Evolutionary conservation across 2,888 invertebrate genomes (phyloP), one percentile per base, ranked within the genome.

Genomic region (Drosophila fulvimacula): DNA sequence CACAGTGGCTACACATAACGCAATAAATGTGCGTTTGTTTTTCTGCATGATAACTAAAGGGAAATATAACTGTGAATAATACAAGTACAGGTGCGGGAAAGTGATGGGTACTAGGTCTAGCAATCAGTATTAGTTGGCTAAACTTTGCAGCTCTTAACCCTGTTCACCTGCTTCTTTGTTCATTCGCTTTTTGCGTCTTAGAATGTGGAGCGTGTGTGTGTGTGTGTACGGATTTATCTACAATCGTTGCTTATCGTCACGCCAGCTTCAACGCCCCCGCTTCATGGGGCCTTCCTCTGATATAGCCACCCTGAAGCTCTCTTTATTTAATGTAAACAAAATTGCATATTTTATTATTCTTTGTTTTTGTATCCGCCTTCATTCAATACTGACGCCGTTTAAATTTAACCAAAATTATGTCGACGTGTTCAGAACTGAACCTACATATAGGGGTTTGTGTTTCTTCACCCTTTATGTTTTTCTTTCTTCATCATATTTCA

Each of bases 131-230:
- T 51, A 53, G 56, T 61, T 41, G 56, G 58, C 53, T 30, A 44
- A 57, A 61, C 19, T 59, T 53, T 61, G 15, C 36, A 13, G 11
- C 24, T 42, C 21, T 44, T 36, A 69, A 44, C 27, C 36, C 39
- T 30, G 27, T 42, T 41, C 41, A 52, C 27, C 24, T 60, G 11
- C 48, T 75, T 72, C 88, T 83, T 85, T 85, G 85, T 87, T 75
- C 65, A 46, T 52, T 56, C 32, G 6, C 69, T 72, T 81, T 85
- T 89, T 85, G 85, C 85, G 85, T 85, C 85, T 87, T 89, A 79
- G 74, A 70, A 55, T 77, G 53, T 39, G 41, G 65, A 65, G 44
- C 39, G 10, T 24, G n/a, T 19, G 30, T 30, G 32, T 62, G 49
- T 69, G 68, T 70, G 52, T 68, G 44, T 68, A 52, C 62, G 66